Conservation (phyloP, 1,140 invertebrate genomes). For the Aphidius ervi region DNA sequence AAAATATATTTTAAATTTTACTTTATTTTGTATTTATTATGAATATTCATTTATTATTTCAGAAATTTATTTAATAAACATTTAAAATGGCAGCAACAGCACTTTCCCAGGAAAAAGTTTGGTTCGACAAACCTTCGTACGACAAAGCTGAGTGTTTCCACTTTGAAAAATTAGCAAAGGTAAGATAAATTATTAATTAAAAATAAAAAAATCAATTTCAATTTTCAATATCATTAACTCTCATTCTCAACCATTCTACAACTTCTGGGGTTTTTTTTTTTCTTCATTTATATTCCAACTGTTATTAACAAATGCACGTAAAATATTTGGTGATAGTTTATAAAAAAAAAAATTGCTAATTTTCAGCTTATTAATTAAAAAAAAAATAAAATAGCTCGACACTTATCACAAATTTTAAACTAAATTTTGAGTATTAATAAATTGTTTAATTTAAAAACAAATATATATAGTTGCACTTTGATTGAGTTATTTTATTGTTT, state of each 20-base stretch:
- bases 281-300: constrained; percentile 10
- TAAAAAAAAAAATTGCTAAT: neutral
- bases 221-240: constrained; percentile 21
- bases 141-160: constrained; percentile 54
- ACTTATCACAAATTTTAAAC: no score
- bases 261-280: constrained; percentile 5
- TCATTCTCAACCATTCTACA: constrained; percentile 9
- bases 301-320: constrained; percentile 16
- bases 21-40: neutral
- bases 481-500: constrained; percentile 2
- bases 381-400: no score
- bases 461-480: neutral
- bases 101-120: constrained; percentile 50
- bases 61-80: constrained; percentile 13
- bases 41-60: constrained; percentile 9
- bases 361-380: no score
- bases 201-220: constrained; percentile 20
- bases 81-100: constrained; percentile 36
- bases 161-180: constrained; percentile 50
- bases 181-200: constrained; percentile 31
- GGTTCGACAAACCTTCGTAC: constrained; percentile 53
- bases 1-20: neutral
- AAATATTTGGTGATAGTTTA: constrained; percentile 17
- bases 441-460: no score
- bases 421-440: no score